These are phyloP conservation scores for Varroa destructor DNA, from an alignment of 1,140 invertebrate species.

Conservation along the genomic window DNA sequence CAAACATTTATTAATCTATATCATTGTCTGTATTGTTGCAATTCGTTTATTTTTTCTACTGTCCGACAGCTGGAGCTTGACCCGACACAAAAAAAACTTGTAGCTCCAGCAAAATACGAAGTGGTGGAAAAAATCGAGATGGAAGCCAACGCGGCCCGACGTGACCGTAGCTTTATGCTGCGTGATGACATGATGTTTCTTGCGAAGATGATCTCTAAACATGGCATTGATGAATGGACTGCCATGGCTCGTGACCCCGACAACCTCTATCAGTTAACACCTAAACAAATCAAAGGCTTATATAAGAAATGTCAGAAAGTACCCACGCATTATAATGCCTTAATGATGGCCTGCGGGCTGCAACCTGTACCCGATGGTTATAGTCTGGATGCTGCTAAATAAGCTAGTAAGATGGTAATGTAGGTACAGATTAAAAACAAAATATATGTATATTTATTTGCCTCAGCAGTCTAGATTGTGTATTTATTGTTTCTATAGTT, in stretches of 20 bases:
- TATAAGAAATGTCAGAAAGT: conserved; percentile 21
- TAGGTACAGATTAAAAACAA: no score
- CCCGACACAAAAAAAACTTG: no score
- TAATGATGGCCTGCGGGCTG: conserved; percentile 21
- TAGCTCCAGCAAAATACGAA: not conserved
- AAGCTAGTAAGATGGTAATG: no score
- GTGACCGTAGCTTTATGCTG: conserved; percentile 5
- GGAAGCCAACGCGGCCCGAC: conserved; percentile 4
- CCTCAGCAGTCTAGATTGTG: no score
- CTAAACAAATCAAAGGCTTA: conserved; percentile 11
- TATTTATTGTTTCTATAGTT: no score
- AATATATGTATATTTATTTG: no score
- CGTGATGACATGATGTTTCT: conserved; percentile 19
- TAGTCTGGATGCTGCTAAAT: not conserved
- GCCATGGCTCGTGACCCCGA: conserved; percentile 3
- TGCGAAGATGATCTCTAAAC: conserved; percentile 15
- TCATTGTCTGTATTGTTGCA: no score
- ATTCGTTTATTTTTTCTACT: no score
- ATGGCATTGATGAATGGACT: conserved; percentile 9
- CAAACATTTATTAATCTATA: no score
- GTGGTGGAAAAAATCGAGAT: not conserved
- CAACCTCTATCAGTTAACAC: conserved; percentile 12
- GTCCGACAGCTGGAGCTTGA: no score
- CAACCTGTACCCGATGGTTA: not conserved
- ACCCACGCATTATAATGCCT: not conserved